phyloP scores from a whole-genome alignment of 92 coral and sea anemone species.

The Muricea muricata region DNA sequence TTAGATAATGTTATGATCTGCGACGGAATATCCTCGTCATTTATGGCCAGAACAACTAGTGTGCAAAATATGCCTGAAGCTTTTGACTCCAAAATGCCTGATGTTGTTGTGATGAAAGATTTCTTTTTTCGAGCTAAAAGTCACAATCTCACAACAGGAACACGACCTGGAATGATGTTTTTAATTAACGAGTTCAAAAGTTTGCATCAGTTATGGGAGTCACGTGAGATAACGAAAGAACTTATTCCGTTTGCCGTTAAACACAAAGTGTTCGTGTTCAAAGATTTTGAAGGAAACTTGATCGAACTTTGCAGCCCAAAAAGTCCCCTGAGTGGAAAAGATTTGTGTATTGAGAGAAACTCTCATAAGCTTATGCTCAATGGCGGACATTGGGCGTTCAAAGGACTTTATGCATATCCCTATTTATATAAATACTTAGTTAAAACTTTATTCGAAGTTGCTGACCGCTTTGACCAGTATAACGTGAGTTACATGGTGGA shows the following conservation, averaged over 20 bases:
- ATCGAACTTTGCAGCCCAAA: too few relatives aligned
- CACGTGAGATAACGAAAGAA: too few relatives aligned
- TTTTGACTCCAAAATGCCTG: constrained; percentile 56
- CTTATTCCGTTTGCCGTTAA: constrained; percentile 5
- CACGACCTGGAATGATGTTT: too few relatives aligned
- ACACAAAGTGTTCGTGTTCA: constrained; percentile 58
- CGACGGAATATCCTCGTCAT: constrained; percentile 69
- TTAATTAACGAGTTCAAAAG: neutral
- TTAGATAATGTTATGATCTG: too few relatives aligned
- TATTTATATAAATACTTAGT: too few relatives aligned
- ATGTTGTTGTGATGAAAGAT: constrained; percentile 44
- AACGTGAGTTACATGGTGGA: constrained; percentile 25
- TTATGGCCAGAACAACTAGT: constrained; percentile 68
- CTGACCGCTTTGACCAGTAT: constrained; percentile 1
- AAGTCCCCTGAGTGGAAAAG: too few relatives aligned
- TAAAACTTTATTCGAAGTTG: too few relatives aligned
- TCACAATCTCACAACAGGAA: constrained; percentile 47
- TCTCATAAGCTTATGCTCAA: too few relatives aligned
- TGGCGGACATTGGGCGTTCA: too few relatives aligned
- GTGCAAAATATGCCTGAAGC: constrained; percentile 11
- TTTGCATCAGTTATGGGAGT: constrained; percentile 5
- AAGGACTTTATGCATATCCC: too few relatives aligned
- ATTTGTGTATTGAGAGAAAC: too few relatives aligned
- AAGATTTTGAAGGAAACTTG: constrained; percentile 35
- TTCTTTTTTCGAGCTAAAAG: constrained; percentile 65